Evolutionary conservation across 2,888 invertebrate genomes (phyloP), one percentile per base, ranked within the genome.

Genomic region (Cheilosia soror): DNA sequence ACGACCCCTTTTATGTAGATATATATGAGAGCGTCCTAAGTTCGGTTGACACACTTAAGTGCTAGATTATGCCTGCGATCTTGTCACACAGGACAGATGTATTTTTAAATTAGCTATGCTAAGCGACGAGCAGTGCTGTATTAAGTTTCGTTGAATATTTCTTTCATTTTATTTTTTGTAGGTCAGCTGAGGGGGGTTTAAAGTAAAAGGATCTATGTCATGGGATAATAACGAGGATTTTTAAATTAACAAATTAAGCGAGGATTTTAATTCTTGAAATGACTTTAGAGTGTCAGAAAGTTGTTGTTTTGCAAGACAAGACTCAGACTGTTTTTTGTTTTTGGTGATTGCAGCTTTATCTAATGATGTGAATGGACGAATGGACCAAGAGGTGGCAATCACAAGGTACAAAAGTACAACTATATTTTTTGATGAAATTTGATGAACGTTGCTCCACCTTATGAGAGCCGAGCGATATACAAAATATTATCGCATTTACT

Each of bases 41-140:
- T 73, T 31, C 55, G 47, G 78, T 78, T 78, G 83, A 73, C 68
- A 75, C 65, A 71, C 71, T 85, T 85, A 81, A 85, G 76, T 76
- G 76, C 75, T 78, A 40, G 83, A 69, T 83, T 83, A 83, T 75
- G 60, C 40, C 71, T 53, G 66, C 65, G 37, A 73, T 69, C 58
- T 57, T 68, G 63, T 53, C 53, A 27, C 53, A n/a, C n/a, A 25
- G 40, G 40, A 79, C 75, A 75, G 51, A 79, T 83, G 73, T 83
- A 69, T 69, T 83, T 79, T 83, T 83, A 79, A 83, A 79, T 83
- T 83, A 75, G 47, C 73, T 15, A 7, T 29, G 63, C 40, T 69
- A 47, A 57, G 55, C 33, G 63, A 33, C 15, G 33, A 42, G 20
- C 5, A 25, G 9, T 62, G 58, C 40, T 66, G 11, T 29, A 72